A percentile compares a stretch with the other conserved stretches of the same genome.
Conservation (phyloP, 1,140 invertebrate species). For the Macrocentrus cingulum region DNA sequence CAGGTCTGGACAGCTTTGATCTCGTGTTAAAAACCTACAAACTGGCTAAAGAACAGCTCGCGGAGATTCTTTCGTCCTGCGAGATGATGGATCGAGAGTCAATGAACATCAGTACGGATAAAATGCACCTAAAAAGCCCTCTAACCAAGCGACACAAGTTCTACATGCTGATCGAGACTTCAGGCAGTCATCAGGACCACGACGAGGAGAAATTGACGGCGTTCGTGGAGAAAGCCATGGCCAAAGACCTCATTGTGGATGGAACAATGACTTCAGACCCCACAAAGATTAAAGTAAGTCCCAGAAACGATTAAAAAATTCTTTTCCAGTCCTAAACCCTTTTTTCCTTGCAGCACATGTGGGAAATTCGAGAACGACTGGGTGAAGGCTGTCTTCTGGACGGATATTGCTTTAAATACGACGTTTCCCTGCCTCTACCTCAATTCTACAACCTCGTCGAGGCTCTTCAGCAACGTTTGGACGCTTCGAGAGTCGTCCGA, state of each 20-base stretch:
- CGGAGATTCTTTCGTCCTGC: conserved; percentile 90
- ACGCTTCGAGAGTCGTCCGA: conserved; percentile 59
- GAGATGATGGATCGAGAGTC: conserved; percentile 86
- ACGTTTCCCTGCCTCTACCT: conserved; percentile 85
- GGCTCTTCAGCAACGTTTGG: conserved; percentile 69
- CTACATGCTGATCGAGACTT: conserved; percentile 90
- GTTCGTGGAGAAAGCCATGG: conserved; percentile 78
- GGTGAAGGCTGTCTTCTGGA: conserved; percentile 77
- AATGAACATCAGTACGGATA: conserved; percentile 63
- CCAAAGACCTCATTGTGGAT: conserved; percentile 71
- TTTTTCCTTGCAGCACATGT: conserved; percentile 67
- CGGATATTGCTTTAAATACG: conserved; percentile 95
- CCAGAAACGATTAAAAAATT: not conserved
- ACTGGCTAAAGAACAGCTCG: conserved; percentile 72
- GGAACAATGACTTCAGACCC: conserved; percentile 82
- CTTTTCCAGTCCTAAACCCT: not conserved
- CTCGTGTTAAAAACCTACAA: conserved; percentile 75
- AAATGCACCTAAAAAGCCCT: conserved; percentile 65
- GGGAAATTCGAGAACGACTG: conserved; percentile 84
- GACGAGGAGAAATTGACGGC: conserved; percentile 84
- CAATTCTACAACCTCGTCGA: conserved; percentile 83
- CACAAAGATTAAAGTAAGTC: conserved; percentile 72
- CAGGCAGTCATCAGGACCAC: conserved; percentile 78
- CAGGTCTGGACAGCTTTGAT: conserved; percentile 75
- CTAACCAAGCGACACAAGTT: conserved; percentile 66